Base-by-base conservation (phyloP, 92 coral and sea anemone species). In the Epizoanthus illoricatus region DNA sequence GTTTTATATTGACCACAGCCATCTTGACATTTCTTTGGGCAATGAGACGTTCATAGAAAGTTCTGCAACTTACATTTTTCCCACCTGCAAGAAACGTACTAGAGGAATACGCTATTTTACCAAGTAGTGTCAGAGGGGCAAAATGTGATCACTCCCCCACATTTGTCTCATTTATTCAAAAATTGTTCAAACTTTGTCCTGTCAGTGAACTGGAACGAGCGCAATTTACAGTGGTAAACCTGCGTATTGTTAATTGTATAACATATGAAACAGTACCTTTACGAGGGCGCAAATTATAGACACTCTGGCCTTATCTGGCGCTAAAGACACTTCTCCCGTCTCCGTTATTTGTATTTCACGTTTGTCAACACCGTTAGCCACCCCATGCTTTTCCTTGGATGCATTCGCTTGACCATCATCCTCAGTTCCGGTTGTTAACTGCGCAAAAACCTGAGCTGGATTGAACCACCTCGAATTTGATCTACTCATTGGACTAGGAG, bases 381-480 rank as follows among this genome's bases (percentile, higher is more conserved):
- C 13, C 23, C 40, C 20, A 69, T 4, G 45, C 63, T 67, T 65
- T 24, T 88, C 73, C 42, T 88, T 78, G 2, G 70, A 10, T 63
- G 84, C 72, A 36, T 75, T 55, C 20, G 80, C 61, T 12, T 80
- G 75, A 8, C 69, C 66, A 59, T 78, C 76, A 39, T 86, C 91
- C 36, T 81, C 92, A 57, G 83, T 71, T 86, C 75, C 61, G 8
- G 93, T 88, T 18, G 99, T 88, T 55, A 97, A 94, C 75, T 97
- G 94, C 72, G 99, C 99, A 83, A 81, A 97, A 19, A 97, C 98
- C 65, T 94, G 94, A 49, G 99, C 99, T 49, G 99, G 99, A 74
- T 88, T 91, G 74, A 91, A 90, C 89, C 97, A 91, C 56, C 73
- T 91, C 7, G 89, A 81, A 65, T 84, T 83, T 47, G 83, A 76